Evolutionary conservation across 2,797 vertebrate species (phyloP).

Genomic region (Sylvilagus floridanus): DNA sequence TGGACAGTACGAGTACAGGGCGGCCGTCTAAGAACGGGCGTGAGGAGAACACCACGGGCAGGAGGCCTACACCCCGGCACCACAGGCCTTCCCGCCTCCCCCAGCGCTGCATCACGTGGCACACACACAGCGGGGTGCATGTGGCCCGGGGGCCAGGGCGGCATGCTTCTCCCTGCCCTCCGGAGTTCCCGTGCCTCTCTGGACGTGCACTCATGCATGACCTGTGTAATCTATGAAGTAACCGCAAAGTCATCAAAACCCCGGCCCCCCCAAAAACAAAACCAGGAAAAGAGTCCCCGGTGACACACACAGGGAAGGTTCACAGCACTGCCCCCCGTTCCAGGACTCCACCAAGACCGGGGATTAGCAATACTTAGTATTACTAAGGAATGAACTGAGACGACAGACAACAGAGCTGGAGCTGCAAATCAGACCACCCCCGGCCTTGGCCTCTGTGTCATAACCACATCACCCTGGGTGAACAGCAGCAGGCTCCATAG

Average conservation of each 20-base stretch:
- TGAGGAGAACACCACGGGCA: too few relatives aligned
- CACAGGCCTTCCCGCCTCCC: too few relatives aligned
- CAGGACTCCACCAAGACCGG: too few relatives aligned
- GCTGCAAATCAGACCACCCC: neutral
- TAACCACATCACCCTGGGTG: neutral
- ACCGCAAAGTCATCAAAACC: neutral
- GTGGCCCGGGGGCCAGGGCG: too few relatives aligned
- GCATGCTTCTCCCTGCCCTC: neutral
- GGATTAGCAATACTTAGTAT: too few relatives aligned
- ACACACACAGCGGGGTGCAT: neutral
- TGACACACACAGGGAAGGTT: neutral
- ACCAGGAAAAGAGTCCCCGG: neutral
- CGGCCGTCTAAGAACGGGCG: neutral
- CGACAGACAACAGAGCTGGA: neutral
- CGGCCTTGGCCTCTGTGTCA: neutral
- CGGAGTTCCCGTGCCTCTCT: neutral
- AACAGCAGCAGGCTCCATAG: neutral
- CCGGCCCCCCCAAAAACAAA: neutral
- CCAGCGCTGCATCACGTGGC: fast-evolving
- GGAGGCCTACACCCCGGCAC: neutral
- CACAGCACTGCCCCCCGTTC: neutral
- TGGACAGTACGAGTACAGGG: neutral
- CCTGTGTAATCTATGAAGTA: neutral
- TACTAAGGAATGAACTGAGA: too few relatives aligned
- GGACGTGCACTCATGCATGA: neutral